Base-by-base conservation (phyloP, 2,797 vertebrate species). In the Denticeps clupeoides region DNA sequence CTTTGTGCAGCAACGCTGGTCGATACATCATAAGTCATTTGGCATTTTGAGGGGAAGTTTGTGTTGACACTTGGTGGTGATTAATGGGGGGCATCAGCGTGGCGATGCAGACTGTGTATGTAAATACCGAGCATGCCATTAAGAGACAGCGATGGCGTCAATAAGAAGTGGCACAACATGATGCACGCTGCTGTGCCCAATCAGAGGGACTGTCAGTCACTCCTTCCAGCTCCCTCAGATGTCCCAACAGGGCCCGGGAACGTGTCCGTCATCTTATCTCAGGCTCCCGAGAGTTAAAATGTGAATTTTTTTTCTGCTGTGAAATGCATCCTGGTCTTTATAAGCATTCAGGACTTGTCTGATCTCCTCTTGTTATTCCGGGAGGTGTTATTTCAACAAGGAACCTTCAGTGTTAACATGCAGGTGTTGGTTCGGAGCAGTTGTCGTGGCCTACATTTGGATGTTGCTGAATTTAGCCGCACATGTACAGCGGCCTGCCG, bases 91-190 rank as follows among this genome's bases (percentile, higher is more conserved):
- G 59, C 62, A 60, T 69, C 58, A 38, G 57, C 56, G 56, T 46
- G 37, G 47, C 32, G 21, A 13, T 59, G 65, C 44, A 47, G 55
- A 55, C 43, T 41, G 58, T 53, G 49, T 51, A 56, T 55, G 62
- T 41, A 56, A 65, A 65, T 65, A 60, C 58, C 55, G 64, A 49
- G 46, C 54, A 23, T 68, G 63, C 62, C 65, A 69, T 72, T 76
- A 76, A 69, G 65, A 67, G 66, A 74, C 29, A 60, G 53, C 59
- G 59, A 56, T 45, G 49, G 68, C 70, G 74, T 73, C 76, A 76
- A 75, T 75, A 72, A 72, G 72, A 77, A 73, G 67, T 79, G 72
- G 72, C 76, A 68, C 48, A 60, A 74, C 74, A 68, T 68, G 77
- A 77, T 73, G 66, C 59, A 61, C 54, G 49, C 76, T 77, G 75